Evolutionary conservation across 2,888 invertebrate genomes (phyloP).

Genomic region (Urechis unicinctus): DNA sequence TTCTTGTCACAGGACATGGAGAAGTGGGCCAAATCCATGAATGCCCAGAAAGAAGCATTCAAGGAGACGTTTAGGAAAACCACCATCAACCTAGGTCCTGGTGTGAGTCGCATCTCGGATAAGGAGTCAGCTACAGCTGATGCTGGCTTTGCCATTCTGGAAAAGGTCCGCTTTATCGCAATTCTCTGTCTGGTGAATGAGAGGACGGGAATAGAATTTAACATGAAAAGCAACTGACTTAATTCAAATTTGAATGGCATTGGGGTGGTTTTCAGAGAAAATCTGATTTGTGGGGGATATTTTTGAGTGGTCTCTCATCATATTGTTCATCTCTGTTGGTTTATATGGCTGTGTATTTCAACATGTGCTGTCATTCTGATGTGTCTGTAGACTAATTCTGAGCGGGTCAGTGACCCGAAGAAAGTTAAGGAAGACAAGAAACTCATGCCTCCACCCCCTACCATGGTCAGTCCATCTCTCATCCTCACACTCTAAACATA

Average conservation of each 20-base stretch:
- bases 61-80: constrained; percentile 32
- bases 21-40: constrained; percentile 92
- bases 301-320: too few relatives aligned
- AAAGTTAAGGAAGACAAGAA: constrained; percentile 1
- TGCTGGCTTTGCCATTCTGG: constrained; percentile 85
- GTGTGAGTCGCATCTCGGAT: too few relatives aligned
- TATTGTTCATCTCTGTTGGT: too few relatives aligned
- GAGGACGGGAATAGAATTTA: neutral
- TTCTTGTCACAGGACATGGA: constrained; percentile 65
- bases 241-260: too few relatives aligned
- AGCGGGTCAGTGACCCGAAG: neutral
- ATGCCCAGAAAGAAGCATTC: constrained; percentile 73
- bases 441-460: constrained; percentile 17
- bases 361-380: too few relatives aligned
- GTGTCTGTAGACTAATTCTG: neutral
- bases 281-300: too few relatives aligned
- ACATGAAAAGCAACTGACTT: too few relatives aligned
- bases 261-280: too few relatives aligned
- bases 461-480: neutral
- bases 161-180: constrained; percentile 61
- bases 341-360: too few relatives aligned
- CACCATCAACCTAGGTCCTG: too few relatives aligned
- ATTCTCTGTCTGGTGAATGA: neutral
- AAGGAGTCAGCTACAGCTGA: constrained; percentile 76
- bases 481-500: too few relatives aligned